Evolutionary conservation across 2,797 vertebrate genomes (phyloP), one percentile per base, ranked within the genome.

Genomic region (Cyprinodon diabolis): DNA sequence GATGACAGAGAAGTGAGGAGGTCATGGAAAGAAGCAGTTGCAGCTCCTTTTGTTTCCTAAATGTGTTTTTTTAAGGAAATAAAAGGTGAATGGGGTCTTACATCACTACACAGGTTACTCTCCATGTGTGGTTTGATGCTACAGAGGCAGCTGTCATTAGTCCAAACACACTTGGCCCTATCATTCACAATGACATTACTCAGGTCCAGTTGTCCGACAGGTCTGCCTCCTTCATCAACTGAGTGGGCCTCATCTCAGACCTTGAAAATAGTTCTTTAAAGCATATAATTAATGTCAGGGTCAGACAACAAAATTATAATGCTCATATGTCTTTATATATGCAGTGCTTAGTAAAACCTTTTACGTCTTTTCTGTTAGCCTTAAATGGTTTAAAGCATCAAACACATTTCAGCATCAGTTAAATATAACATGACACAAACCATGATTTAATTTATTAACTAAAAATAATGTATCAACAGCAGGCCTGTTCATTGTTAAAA

Each of bases 211-310:
- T 35, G 77, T 63, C 84, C 55, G 43, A 77, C 81, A 66, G 75
- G 74, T 54, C 81, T 57, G 77, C 83, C 89, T 78, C 73, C 74
- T 66, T 72, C 71, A 37, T 54, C 51, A 74, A 72, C 86, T 84
- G 77, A 80, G 69, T 77, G 75, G 66, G 80, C 72, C 81, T 80
- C 52, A 47, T 51, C 13, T 66, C 72, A 84, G 48, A 52, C 47
- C 48, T 87, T 76, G 76, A 86, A 90, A 93, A 92, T 88, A 88
- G 82, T 75, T 71, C 35, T 15, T 68, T 65, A 84, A 76, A 91
- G 84, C 75, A 74, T 93, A 86, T 88, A 76, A 92, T 91, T 92
- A 92, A 93, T 92, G 89, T 90, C 87, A 84, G 71, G 84, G 74
- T 79, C 78, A 90, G 89, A 86, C 80, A 74, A 71, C 77, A 84